phyloP scores from a whole-genome alignment of 2,113 vertebrate species.

The Elachura formosa region DNA sequence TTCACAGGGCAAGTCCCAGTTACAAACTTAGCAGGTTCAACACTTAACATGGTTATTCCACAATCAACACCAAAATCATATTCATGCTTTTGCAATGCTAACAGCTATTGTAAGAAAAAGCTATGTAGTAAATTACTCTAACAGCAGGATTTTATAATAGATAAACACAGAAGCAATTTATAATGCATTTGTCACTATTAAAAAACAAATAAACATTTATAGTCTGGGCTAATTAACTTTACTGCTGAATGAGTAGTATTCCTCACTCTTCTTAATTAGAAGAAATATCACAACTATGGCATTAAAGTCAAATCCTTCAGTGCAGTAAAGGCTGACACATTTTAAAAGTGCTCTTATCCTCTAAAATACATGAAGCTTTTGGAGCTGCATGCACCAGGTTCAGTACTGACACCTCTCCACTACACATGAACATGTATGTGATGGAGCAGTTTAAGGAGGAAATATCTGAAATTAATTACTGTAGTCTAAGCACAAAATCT shows the following conservation, averaged over 20 bases:
- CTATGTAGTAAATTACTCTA: not conserved
- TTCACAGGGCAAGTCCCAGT: not conserved
- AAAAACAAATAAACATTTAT: conserved; percentile 38
- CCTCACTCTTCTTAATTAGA: not conserved
- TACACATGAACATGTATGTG: accelerated
- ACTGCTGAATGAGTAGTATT: conserved; percentile 5
- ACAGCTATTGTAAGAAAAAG: not conserved
- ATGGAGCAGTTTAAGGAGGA: not conserved
- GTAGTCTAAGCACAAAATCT: not conserved
- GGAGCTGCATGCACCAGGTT: not conserved
- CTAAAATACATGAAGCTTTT: not conserved
- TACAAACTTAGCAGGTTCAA: not conserved
- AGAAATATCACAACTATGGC: not conserved
- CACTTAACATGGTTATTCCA: not conserved
- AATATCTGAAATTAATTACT: not conserved
- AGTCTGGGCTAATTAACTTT: conserved; percentile 1
- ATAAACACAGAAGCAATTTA: not conserved
- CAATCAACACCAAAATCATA: not conserved
- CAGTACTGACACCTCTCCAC: not conserved
- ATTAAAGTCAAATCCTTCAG: not conserved
- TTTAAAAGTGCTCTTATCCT: not conserved
- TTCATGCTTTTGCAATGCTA: not conserved
- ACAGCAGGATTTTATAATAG: not conserved
- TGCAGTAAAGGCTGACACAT: not conserved
- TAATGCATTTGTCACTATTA: conserved; percentile 12